Conservation (phyloP, 2,888 invertebrate species). For the Himalopsyche japonica region DNA sequence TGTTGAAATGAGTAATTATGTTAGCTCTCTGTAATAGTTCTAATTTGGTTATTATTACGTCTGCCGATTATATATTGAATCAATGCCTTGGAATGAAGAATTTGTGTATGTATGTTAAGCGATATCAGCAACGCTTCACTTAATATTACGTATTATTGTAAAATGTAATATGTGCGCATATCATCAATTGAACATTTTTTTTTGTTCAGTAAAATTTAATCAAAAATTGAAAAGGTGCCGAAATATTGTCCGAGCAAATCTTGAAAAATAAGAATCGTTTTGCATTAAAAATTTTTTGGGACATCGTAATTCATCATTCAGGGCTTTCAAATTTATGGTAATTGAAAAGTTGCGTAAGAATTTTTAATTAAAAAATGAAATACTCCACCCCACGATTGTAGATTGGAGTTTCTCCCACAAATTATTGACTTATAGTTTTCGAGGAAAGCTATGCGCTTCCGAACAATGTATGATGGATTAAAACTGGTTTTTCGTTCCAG, state of each 20-base stretch:
- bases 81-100: too few relatives aligned
- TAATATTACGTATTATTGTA: too few relatives aligned
- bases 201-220: not conserved
- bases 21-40: too few relatives aligned
- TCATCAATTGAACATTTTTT: too few relatives aligned
- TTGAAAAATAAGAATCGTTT: not conserved
- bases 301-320: not conserved
- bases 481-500: not conserved
- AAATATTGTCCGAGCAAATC: not conserved
- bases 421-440: not conserved
- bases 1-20: too few relatives aligned
- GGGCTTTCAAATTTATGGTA: not conserved
- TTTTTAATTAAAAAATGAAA: not conserved
- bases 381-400: not conserved
- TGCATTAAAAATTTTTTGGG: not conserved
- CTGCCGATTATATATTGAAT: too few relatives aligned
- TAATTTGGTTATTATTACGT: too few relatives aligned
- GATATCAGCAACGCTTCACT: too few relatives aligned
- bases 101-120: too few relatives aligned
- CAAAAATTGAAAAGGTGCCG: not conserved
- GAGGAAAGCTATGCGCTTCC: not conserved
- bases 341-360: not conserved
- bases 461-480: not conserved
- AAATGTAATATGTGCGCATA: too few relatives aligned
- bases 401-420: not conserved